Evolutionary conservation across 2,797 vertebrate species (phyloP).

Genomic region (Sebastes nivosus): DNA sequence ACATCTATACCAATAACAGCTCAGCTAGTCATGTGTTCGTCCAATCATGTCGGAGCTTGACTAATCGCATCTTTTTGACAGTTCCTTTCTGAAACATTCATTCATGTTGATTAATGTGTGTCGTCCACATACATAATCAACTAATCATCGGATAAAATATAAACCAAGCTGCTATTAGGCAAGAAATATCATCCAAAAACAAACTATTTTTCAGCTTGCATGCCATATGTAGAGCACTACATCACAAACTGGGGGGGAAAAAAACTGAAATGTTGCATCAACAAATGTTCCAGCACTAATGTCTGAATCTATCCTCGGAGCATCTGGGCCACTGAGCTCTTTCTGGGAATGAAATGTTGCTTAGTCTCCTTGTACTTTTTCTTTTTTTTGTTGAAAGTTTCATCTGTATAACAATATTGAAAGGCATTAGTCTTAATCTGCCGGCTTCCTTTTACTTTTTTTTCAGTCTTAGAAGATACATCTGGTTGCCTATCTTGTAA

Average conservation of each 20-base stretch:
- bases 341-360: slow-evolving; percentile 55
- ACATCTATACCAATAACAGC: neutral
- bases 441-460: slow-evolving; percentile 55
- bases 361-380: slow-evolving; percentile 20
- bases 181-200: neutral
- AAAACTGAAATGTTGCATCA: slow-evolving; percentile 31
- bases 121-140: neutral
- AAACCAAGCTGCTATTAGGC: neutral
- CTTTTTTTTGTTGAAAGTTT: slow-evolving; percentile 48
- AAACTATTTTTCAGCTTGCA: neutral
- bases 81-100: neutral
- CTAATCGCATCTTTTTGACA: neutral
- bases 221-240: slow-evolving; percentile 11
- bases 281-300: slow-evolving; percentile 40
- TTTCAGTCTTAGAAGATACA: slow-evolving; percentile 56
- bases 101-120: neutral
- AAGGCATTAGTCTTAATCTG: slow-evolving; percentile 77
- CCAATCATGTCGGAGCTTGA: neutral
- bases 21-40: neutral
- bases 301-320: slow-evolving; percentile 33
- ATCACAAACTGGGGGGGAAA: neutral
- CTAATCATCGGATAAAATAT: neutral
- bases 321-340: slow-evolving; percentile 62
- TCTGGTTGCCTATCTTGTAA: slow-evolving; percentile 73
- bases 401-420: slow-evolving; percentile 80